Base-by-base conservation (phyloP, 1,140 invertebrate species). In the Listronotus bonariensis region DNA sequence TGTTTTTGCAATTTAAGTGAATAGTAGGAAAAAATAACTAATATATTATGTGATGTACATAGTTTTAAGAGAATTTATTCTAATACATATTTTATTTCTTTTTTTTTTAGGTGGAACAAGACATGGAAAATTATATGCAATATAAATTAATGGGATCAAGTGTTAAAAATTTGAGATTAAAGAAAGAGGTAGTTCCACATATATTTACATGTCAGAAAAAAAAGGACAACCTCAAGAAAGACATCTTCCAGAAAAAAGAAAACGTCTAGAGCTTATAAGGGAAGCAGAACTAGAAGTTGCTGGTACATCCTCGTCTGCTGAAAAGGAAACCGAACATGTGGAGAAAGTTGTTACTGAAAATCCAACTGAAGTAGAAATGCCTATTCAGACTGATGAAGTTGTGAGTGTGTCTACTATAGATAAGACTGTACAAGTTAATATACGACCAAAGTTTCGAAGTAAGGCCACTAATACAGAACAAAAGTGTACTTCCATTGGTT, bases 81-180 rank as follows among this genome's bases (percentile, higher is more conserved):
- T 26, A 26, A 26, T 26, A 26, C 20, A 41, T 41, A 41, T 41
- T 12, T 41, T 41, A 12, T 41, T 41, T 41, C 14, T 41, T 12
- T 12, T 41, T 41, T 41, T 14, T 26, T 26, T 26, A 26, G 20
- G 1, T 26, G 20, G 20, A 26, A 26, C 20, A 26, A 26, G 20
- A 26, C 40, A 41, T 41, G 40, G 40, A 41, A 41, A 41, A 41
- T 41, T 41, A 41, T 41, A 41, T 41, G 40, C 40, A 41, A 41
- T 41, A 41, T 41, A 41, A 41, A 14, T 41, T 41, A 41, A 41
- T 41, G 40, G 40, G 40, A 11, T 14, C 14, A 12, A 11, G 14
- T 12, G 40, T 41, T 12, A 3, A 41, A 41, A 41, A 41, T 41
- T n/a, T n/a, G n/a, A n/a, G n/a, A n/a, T n/a, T n/a, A n/a, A n/a